Percentiles rank a stretch among this genome's conserved stretches.
Evolutionary conservation across 2,888 invertebrate species (phyloP).

Genomic region (Bugula neritina): DNA sequence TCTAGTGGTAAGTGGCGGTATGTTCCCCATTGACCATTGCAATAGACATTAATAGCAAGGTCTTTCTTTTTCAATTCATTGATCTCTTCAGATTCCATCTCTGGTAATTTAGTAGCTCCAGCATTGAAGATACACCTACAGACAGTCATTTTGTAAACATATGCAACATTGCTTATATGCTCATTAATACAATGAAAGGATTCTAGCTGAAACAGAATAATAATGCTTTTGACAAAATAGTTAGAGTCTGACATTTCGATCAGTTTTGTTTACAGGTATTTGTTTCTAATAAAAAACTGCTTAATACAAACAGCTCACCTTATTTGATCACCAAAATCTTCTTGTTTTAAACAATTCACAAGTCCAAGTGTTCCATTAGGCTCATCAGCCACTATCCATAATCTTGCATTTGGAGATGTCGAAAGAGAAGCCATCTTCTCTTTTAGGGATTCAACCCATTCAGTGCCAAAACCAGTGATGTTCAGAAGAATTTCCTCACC

Average conservation of each 20-base stretch:
- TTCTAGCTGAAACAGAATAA: too few relatives aligned
- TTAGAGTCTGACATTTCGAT: too few relatives aligned
- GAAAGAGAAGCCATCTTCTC: constrained; percentile 65
- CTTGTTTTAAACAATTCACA: constrained; percentile 80
- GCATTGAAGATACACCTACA: constrained; percentile 62
- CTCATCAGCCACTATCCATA: constrained; percentile 65
- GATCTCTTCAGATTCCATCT: constrained; percentile 31
- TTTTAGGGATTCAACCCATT: constrained; percentile 77
- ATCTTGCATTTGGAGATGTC: constrained; percentile 44
- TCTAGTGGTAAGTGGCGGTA: constrained; percentile 71
- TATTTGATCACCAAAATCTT: constrained; percentile 73
- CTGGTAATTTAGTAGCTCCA: constrained; percentile 51
- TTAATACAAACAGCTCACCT: too few relatives aligned
- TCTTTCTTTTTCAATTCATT: constrained; percentile 59
- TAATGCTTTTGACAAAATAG: too few relatives aligned
- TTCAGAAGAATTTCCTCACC: neutral
- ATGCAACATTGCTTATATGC: too few relatives aligned
- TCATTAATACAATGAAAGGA: too few relatives aligned
- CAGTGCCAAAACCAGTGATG: constrained; percentile 13
- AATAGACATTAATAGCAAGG: constrained; percentile 76
- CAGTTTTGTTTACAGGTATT: too few relatives aligned
- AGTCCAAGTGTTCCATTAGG: constrained; percentile 77
- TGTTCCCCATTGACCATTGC: constrained; percentile 75
- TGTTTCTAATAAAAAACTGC: too few relatives aligned
- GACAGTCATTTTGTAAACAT: too few relatives aligned